Base-by-base conservation (phyloP, 2,797 vertebrate species). In the Florisuga fusca region DNA sequence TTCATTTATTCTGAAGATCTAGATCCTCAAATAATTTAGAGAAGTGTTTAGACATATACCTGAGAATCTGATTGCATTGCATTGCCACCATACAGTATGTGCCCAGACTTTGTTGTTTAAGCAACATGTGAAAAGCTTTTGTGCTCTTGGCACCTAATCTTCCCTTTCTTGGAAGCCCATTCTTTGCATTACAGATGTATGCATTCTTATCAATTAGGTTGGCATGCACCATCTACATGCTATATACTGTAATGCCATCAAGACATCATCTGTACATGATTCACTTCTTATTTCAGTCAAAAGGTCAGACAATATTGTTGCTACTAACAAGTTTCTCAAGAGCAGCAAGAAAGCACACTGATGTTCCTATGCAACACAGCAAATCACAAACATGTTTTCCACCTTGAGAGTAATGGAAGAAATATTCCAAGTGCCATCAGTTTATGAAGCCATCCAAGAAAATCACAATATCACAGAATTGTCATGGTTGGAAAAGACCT, bases 211-310 rank as follows among this genome's bases (percentile, higher is more conserved):
- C 21, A 19, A 5, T 53, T 27, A 29, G 13, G 15, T 59, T 15
- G 5, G 2, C 2, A 3, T 17, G 9, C 0, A 1, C 25, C 31
- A 26, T 5, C 8, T 3, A 31, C 46, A 23, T 4, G 2, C 41
- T 18, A 9, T 7, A 19, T 13, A 17, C 21, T 57, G 21, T 75
- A 68, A 27, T 25, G 22, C 1, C 1, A 1, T 55, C 21, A 22
- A 15, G 43, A 6, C 11, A 21, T 54, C 29, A 26, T 51, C 20
- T 29, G 13, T 33, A n/a, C 3, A 0, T 36, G 1, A 51, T 4
- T 25, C 36, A 58, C 6, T 61, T 76, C 82, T 64, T 64, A 18
- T 9, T 43, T 62, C 41, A 27, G 12, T 67, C 26, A 59, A 62
- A 66, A 10, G 9, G 3, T 17, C 19, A 41, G 3, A 8, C 38